These are phyloP conservation scores for Myotis vivesi DNA, from an alignment of 2,797 vertebrate genomes.

Conservation along the genomic window DNA sequence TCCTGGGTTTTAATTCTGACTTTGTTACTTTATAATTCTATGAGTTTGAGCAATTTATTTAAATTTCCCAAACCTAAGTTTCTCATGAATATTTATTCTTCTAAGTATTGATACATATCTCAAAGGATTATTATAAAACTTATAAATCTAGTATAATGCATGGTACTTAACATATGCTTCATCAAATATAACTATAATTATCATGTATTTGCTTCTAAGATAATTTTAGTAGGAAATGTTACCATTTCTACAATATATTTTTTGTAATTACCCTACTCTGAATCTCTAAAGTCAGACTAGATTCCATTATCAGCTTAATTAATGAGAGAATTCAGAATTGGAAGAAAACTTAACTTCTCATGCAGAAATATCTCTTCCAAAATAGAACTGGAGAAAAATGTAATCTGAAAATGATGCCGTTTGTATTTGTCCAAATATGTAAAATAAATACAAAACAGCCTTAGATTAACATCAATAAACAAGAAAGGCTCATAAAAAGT, in stretches of 20 bases:
- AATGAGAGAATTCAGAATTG: not conserved
- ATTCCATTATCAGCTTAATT: constrained; percentile 19
- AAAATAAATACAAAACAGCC: not conserved
- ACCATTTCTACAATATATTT: not conserved
- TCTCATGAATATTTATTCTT: not conserved
- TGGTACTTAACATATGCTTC: not conserved
- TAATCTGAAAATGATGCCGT: constrained; percentile 21
- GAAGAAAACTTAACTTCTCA: not conserved
- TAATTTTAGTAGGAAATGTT: not conserved
- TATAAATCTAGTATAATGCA: not conserved
- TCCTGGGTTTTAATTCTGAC: not conserved
- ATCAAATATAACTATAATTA: not conserved
- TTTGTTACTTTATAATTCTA: not conserved
- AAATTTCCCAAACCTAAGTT: not conserved
- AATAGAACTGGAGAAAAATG: constrained; percentile 12
- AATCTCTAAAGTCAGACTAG: not conserved
- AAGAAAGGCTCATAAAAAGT: constrained; percentile 12
- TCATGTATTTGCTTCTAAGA: not conserved
- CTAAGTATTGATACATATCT: not conserved
- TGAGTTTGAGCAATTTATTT: not conserved
- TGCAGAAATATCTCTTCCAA: not conserved
- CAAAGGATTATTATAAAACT: not conserved
- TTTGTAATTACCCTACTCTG: not conserved
- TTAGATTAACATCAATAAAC: not conserved
- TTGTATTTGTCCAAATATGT: not conserved